Conservation (phyloP, 2,888 invertebrate genomes). For the Ommatoiulus sabulosus region DNA sequence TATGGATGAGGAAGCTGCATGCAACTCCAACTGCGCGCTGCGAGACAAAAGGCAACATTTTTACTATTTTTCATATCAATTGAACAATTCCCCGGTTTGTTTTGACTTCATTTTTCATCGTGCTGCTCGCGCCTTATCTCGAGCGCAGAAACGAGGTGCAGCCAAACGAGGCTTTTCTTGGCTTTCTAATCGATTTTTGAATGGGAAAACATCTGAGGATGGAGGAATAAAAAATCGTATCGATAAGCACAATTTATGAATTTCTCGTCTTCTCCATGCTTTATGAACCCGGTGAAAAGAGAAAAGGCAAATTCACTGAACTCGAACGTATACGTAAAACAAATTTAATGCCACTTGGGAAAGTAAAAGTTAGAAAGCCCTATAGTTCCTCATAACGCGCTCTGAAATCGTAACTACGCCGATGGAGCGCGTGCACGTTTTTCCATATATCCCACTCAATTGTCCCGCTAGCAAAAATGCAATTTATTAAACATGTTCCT, state of each 20-base stretch:
- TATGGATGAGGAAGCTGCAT: background rate
- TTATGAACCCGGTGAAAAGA: constrained; percentile 41
- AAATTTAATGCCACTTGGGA: constrained; percentile 48
- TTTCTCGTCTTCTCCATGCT: constrained; percentile 42
- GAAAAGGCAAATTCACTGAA: constrained; percentile 44
- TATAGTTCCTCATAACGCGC: background rate
- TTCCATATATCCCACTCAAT: constrained; percentile 42
- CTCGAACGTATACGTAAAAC: constrained; percentile 44
- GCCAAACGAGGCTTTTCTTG: constrained; percentile 43
- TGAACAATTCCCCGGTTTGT: constrained; percentile 45
- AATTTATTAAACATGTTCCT: constrained; percentile 23
- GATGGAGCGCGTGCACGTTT: background rate
- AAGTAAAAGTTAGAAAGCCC: constrained; percentile 29
- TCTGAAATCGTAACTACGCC: constrained; percentile 11
- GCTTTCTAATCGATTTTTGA: constrained; percentile 45
- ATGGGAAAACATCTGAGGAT: constrained; percentile 41
- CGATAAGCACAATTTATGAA: constrained; percentile 40
- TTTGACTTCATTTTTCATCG: constrained; percentile 45
- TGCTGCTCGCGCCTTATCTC: constrained; percentile 21
- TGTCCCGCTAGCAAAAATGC: constrained; percentile 41
- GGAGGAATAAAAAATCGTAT: constrained; percentile 27
- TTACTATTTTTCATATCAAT: constrained; percentile 47
- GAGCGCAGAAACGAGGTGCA: constrained; percentile 22
- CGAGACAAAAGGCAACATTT: constrained; percentile 39
- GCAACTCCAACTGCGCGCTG: background rate